Base-by-base conservation (phyloP, 2,888 invertebrate species). In the Spilosoma lubricipeda region DNA sequence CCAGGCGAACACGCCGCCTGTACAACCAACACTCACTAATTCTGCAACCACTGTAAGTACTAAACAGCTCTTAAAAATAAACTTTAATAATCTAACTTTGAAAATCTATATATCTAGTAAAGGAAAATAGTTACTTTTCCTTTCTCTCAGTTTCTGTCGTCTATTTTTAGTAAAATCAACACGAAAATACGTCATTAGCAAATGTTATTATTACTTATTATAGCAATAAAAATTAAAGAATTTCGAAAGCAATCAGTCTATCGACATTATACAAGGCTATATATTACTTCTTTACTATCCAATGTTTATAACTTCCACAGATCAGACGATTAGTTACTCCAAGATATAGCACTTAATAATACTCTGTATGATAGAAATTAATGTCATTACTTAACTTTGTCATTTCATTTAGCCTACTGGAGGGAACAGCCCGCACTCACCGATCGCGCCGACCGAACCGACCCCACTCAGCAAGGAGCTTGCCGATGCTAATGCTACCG, bases 381-480 rank as follows among this genome's bases (percentile, higher is more conserved):
- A 7, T n/a, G n/a, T 56, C 56, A 20, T 65, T 39, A 65, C 65
- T 20, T 18, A 30, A n/a, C 0, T 23, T 5, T 75, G 42, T 64
- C 45, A n/a, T 67, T 67, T 70, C 66, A 15, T 30, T 65, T 82
- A 93, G 92, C 88, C 92, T 2, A 92, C 94, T 0, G 92, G 92
- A 2, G 92, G 89, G 71, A 92, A 86, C 85, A 94, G 93, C 74
- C 95, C 95, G 0, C 92, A 91, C 77, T 88, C 92, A 0, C 95
- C 95, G 52, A 93, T 92, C 0, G 93, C 92, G 0, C 92, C 93
- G 0, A 81, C 83, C 5, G 93, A 94, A 80, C 93, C 92, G 0
- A 79, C 92, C 2, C 94, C 95, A 30, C 91, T 95, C 42, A 95
- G 95, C 92, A 95, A 95, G 91, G 95, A 95, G 84, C 90, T 95